Percentiles rank a stretch among this genome's conserved stretches.
Evolutionary conservation across 2,113 vertebrate species (phyloP).

Genomic region (Plectropomus leopardus): DNA sequence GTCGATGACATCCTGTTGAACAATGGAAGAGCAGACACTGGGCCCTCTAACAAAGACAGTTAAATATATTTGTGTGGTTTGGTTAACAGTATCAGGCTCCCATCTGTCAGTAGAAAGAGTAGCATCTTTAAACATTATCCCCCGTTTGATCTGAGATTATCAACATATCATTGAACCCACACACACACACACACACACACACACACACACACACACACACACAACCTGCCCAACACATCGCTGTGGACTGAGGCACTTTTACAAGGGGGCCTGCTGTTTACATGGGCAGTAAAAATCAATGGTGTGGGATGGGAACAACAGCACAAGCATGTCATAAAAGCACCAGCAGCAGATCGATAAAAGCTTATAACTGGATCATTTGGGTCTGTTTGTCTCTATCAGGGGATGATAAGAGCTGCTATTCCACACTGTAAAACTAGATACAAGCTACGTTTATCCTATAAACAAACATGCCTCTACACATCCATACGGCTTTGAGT

Average conservation of each 20-base stretch:
- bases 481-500: not conserved
- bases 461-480: conserved; percentile 13
- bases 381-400: conserved; percentile 32
- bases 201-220: conserved; percentile 17
- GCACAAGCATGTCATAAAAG: conserved; percentile 46
- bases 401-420: conserved; percentile 18
- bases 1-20: not conserved
- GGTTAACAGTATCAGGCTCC: conserved; percentile 4
- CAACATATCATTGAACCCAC: conserved; percentile 21
- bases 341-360: conserved; percentile 34
- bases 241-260: conserved; percentile 37
- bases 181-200: conserved; percentile 20
- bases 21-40: not conserved
- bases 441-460: not conserved
- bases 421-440: conserved; percentile 21
- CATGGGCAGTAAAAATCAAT: conserved; percentile 50
- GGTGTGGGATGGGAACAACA: conserved; percentile 29
- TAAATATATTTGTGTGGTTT: not conserved
- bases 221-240: conserved; percentile 17
- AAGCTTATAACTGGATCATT: conserved; percentile 37
- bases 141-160: conserved; percentile 40
- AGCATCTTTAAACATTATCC: conserved; percentile 23
- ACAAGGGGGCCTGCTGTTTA: conserved; percentile 27
- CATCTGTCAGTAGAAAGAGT: conserved; percentile 17
- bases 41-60: not conserved